Evolutionary conservation across 2,113 vertebrate genomes (phyloP).

Genomic region (Ailurus styani): DNA sequence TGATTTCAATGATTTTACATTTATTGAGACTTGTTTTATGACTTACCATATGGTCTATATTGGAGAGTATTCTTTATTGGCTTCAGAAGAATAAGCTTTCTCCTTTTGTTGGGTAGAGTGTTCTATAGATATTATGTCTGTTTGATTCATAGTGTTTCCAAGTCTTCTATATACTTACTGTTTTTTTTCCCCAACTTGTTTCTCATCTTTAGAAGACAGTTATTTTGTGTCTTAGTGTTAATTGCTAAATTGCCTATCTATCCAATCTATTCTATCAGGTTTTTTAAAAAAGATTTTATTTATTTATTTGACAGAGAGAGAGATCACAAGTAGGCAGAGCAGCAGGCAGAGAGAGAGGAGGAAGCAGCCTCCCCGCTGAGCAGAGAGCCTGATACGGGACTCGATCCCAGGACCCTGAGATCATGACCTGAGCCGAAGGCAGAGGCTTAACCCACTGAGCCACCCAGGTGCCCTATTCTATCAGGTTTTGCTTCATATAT

Average conservation of each 20-base stretch:
- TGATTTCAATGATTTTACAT: background rate
- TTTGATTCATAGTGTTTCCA: background rate
- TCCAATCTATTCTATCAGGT: background rate
- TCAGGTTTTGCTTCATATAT: background rate
- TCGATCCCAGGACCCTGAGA: too few relatives aligned
- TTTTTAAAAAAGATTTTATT: too few relatives aligned
- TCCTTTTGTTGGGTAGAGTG: background rate
- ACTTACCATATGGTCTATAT: background rate
- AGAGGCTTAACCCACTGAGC: too few relatives aligned
- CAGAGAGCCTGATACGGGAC: too few relatives aligned
- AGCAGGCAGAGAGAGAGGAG: too few relatives aligned
- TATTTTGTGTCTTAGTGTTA: background rate
- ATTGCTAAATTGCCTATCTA: background rate
- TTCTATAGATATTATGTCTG: background rate
- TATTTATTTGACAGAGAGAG: too few relatives aligned
- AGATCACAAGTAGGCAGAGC: too few relatives aligned
- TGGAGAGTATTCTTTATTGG: background rate
- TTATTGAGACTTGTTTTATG: background rate
- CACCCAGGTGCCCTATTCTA: too few relatives aligned
- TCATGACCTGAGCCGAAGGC: too few relatives aligned
- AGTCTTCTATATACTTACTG: background rate
- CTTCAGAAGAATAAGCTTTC: background rate
- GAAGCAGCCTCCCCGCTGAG: too few relatives aligned
- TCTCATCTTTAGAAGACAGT: background rate
- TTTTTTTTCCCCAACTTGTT: background rate